Percentiles rank a stretch among this genome's conserved stretches.
phyloP scores from a whole-genome alignment of 2,113 vertebrate genomes.

The Delphinus delphis region DNA sequence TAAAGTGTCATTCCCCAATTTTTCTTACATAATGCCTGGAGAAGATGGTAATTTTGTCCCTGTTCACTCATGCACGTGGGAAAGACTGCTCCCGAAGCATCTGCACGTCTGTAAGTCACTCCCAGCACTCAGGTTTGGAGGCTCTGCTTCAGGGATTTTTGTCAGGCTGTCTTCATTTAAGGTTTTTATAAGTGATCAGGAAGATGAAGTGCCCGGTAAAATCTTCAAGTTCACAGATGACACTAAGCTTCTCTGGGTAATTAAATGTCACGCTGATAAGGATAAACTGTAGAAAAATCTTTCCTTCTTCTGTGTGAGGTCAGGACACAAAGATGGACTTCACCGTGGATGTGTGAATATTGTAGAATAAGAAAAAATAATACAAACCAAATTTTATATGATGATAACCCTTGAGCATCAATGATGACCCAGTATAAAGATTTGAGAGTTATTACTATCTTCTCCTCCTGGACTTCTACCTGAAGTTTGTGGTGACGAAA shows the following conservation, averaged over 20 bases:
- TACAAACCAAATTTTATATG: background rate
- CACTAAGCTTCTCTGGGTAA: constrained; percentile 47
- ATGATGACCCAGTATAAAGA: background rate
- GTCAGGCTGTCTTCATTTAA: background rate
- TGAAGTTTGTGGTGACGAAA: background rate
- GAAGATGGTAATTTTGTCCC: background rate
- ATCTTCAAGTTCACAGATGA: constrained; percentile 62
- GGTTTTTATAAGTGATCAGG: background rate
- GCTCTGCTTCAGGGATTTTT: background rate
- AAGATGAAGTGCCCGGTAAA: constrained; percentile 48
- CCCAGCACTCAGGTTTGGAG: background rate
- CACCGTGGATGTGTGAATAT: background rate
- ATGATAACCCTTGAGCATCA: background rate
- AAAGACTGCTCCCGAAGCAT: background rate
- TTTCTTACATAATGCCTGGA: background rate
- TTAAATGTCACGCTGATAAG: constrained; percentile 46
- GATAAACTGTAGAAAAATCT: constrained; percentile 33
- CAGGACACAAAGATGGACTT: background rate
- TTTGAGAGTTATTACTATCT: background rate
- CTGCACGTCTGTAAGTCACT: background rate
- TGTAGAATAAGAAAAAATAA: background rate
- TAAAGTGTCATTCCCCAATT: background rate
- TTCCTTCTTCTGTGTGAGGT: background rate
- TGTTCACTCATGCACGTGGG: background rate
- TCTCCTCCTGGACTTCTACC: background rate